Conservation (phyloP, 2,888 invertebrate genomes). For the Drepanosiphum platanoidis region DNA sequence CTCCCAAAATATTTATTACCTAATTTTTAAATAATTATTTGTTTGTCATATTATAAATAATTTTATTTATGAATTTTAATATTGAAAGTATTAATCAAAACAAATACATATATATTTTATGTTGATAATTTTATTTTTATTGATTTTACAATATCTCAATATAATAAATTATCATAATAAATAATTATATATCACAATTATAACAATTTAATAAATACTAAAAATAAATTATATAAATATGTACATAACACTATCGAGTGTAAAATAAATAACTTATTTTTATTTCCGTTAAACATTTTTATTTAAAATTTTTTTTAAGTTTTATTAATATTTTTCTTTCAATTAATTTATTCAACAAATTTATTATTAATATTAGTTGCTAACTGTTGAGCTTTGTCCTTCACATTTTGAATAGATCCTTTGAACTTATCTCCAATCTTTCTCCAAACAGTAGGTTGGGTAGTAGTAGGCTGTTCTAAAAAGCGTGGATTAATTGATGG, state of each 20-base stretch:
- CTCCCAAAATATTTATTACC: neutral
- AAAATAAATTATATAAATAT: neutral
- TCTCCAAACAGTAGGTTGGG: conserved; percentile 70
- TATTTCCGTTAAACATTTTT: neutral
- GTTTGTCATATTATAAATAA: neutral
- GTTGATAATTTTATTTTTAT: neutral
- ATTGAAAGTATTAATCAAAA: neutral
- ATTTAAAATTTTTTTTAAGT: too few relatives aligned
- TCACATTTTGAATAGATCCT: conserved; percentile 70
- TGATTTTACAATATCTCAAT: neutral
- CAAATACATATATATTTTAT: too few relatives aligned
- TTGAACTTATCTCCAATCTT: conserved; percentile 71
- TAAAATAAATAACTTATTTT: conserved; percentile 26
- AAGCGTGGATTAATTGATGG: conserved; percentile 63
- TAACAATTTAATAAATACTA: neutral
- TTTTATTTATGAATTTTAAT: neutral
- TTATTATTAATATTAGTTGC: conserved; percentile 64
- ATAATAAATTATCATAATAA: neutral
- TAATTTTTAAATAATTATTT: neutral
- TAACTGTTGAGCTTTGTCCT: conserved; percentile 70
- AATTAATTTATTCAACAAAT: too few relatives aligned
- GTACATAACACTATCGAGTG: neutral
- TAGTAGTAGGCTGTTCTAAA: conserved; percentile 63
- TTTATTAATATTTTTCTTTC: conserved; percentile 65
- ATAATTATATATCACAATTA: neutral